Conservation (phyloP, 2,888 invertebrate genomes). For the Amphipyra tragopoginis region DNA sequence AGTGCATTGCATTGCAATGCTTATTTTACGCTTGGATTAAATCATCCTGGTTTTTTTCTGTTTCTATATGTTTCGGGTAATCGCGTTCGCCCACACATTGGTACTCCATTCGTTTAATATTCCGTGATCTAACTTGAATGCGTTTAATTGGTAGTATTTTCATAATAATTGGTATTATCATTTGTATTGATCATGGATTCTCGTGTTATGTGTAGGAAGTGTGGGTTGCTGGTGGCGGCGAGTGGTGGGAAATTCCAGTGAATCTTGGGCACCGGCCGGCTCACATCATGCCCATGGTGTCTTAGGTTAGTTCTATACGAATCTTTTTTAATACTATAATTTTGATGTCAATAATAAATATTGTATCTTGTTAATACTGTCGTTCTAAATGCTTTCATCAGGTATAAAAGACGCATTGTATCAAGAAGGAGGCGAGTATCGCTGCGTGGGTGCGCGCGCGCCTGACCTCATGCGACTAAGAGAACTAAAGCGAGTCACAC, state of each 20-base stretch:
- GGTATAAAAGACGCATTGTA: constrained; percentile 92
- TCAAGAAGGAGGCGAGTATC: constrained; percentile 94
- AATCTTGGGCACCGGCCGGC: constrained; percentile 82
- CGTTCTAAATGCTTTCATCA: constrained; percentile 36
- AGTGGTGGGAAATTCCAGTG: constrained; percentile 80
- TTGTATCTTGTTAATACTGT: too few species aligned
- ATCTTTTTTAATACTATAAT: background rate
- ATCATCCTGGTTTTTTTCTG: too few species aligned
- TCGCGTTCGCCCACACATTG: too few species aligned
- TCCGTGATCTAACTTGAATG: too few species aligned
- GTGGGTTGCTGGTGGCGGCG: constrained; percentile 87
- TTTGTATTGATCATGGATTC: background rate
- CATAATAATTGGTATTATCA: background rate
- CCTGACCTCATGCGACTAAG: constrained; percentile 76
- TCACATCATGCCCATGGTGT: constrained; percentile 85
- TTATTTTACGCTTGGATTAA: too few species aligned
- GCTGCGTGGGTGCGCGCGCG: constrained; percentile 90
- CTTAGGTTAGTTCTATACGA: constrained; percentile 67
- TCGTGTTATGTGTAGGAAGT: constrained; percentile 70
- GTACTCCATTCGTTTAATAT: too few species aligned
- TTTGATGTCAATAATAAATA: too few species aligned
- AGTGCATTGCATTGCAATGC: too few species aligned
- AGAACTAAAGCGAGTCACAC: constrained; percentile 82
- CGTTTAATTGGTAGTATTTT: too few species aligned
- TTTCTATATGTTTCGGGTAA: too few species aligned